A percentile compares a stretch with the other conserved stretches of the same genome.
Evolutionary conservation across 2,888 invertebrate genomes (phyloP).

Genomic region (Ornithoptera priamus): DNA sequence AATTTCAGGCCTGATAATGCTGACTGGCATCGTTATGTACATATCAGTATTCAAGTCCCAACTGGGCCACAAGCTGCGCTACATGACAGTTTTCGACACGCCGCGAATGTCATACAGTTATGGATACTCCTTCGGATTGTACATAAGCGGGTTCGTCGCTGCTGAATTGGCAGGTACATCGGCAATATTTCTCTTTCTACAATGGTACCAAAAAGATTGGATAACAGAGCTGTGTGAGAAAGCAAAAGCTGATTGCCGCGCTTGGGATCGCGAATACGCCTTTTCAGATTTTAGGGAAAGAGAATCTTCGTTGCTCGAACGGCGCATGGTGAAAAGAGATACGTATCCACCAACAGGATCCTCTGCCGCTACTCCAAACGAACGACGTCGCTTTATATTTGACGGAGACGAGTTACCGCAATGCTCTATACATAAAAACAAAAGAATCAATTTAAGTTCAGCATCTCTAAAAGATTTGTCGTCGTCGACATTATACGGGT

Average conservation of each 20-base stretch:
- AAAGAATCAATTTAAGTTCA: conserved; percentile 74
- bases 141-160: conserved; percentile 90
- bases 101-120: conserved; percentile 92
- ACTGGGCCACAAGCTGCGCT: conserved; percentile 91
- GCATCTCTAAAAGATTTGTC: conserved; percentile 81
- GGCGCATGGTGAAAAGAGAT: conserved; percentile 73
- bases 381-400: conserved; percentile 82
- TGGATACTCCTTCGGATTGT: conserved; percentile 92
- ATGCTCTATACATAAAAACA: conserved; percentile 81
- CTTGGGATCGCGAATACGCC: conserved; percentile 76
- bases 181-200: conserved; percentile 92
- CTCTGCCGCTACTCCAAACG: conserved; percentile 72
- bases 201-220: conserved; percentile 86
- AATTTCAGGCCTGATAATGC: conserved; percentile 89
- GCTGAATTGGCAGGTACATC: conserved; percentile 92
- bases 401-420: conserved; percentile 80
- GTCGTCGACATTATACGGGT: conserved; percentile 80
- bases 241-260: conserved; percentile 71
- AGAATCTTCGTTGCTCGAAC: conserved; percentile 66
- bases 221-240: conserved; percentile 75
- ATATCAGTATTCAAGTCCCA: conserved; percentile 95
- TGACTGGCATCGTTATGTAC: conserved; percentile 95
- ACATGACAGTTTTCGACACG: conserved; percentile 87
- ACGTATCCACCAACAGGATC: conserved; percentile 69
- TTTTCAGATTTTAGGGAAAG: conserved; percentile 73